A percentile compares a stretch with the other conserved stretches of the same genome.
Conservation (phyloP, 2,113 vertebrate genomes). For the Anoplopoma fimbria region DNA sequence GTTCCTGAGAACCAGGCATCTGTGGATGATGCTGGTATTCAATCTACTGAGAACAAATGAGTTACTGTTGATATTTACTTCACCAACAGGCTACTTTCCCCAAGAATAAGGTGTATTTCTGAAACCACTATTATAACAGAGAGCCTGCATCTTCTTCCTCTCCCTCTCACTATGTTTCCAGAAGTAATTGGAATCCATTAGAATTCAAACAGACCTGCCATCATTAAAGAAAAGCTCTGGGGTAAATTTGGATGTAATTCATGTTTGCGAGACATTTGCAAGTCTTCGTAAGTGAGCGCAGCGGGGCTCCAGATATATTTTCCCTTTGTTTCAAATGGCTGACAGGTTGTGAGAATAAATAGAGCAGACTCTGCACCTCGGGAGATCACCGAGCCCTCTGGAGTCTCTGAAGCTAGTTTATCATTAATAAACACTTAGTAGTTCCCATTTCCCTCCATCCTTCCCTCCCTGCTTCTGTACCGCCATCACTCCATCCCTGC, state of each 20-base stretch:
- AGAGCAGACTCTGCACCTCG: conserved; percentile 62
- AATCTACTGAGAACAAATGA: neutral
- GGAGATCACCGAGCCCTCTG: conserved; percentile 64
- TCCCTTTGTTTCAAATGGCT: conserved; percentile 64
- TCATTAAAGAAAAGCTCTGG: conserved; percentile 56
- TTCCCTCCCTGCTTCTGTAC: conserved; percentile 17
- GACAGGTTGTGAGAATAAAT: conserved; percentile 71
- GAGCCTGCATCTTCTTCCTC: neutral
- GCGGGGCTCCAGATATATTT: conserved; percentile 62
- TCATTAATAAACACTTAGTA: conserved; percentile 77
- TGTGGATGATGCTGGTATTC: neutral
- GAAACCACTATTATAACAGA: neutral
- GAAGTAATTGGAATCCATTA: conserved; percentile 42
- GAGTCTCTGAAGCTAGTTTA: conserved; percentile 68
- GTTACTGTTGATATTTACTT: neutral
- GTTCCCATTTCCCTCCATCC: conserved; percentile 54
- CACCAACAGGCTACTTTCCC: neutral
- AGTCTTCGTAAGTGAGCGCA: conserved; percentile 61
- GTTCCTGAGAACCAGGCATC: neutral
- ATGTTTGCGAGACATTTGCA: conserved; percentile 55
- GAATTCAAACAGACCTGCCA: conserved; percentile 36
- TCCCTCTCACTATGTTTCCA: conserved; percentile 3
- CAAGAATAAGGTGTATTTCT: neutral
- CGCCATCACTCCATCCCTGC: conserved; percentile 30
- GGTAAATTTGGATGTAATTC: conserved; percentile 61